Base-by-base conservation (phyloP, 1,140 invertebrate species). In the Hylaeus anthracinus region DNA sequence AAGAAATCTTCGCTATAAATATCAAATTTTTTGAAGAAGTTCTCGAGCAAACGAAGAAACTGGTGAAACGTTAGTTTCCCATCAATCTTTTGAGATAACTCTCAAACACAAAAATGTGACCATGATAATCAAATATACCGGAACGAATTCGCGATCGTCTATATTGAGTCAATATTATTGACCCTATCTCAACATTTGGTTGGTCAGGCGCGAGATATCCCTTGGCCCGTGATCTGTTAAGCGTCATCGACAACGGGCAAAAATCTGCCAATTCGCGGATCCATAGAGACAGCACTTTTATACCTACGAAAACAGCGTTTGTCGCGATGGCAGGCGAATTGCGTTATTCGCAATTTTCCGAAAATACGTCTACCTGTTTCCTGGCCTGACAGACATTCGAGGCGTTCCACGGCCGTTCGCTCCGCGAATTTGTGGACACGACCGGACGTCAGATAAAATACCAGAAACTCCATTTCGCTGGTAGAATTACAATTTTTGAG, bases 321-420 rank as follows among this genome's bases (percentile, higher is more conserved):
- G 39, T 15, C 58, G 37, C 15, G 39, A 4, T 10, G 14, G 10
- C 53, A 12, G 6, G 15, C 9, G 71, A 74, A 26, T 26, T 26
- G 26, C 80, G 78, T 84, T 86, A 84, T 86, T 87, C 79, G 77
- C 82, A 82, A 86, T 86, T 84, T 86, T 79, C 73, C 78, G 55
- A 73, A 45, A 53, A 51, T 26, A 51, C 37, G 60, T 12, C 61
- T 58, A 58, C 3, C 51, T 58, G 79, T 63, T 51, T 75, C 26
- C 61, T 60, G 48, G 45, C 55, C 53, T 83, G 79, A 88, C 81
- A 76, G 86, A 88, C 84, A 75, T 72, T 39, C 60, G 64, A 79
- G 56, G 26, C 65, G 61, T 53, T 53, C 67, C 51, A 55, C 41
- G 14, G 14, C n/a, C 72, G 61, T 60, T 84, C 65, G 48, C 79